These are phyloP conservation scores for Ramazzottius varieornatus DNA, from an alignment of 2,888 invertebrate species.

Conservation along the genomic window DNA sequence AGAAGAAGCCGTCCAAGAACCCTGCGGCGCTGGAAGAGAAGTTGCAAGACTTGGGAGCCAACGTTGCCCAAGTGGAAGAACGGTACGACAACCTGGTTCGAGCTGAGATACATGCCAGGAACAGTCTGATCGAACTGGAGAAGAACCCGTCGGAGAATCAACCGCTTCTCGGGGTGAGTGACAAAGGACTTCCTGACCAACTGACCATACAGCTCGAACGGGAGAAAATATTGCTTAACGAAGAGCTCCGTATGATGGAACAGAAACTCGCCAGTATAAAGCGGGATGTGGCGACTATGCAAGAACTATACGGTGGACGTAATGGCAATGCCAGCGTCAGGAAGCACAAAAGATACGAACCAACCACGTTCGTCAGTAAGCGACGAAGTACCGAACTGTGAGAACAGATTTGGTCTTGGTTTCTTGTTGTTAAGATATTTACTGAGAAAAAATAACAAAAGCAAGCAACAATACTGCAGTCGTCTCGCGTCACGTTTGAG, in stretches of 20 bases:
- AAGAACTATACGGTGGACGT: not conserved
- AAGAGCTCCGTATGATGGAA: not conserved
- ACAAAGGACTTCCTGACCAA: not conserved
- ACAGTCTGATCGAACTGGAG: not conserved
- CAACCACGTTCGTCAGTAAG: too few species aligned
- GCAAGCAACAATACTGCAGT: too few species aligned
- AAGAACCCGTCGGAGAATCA: not conserved
- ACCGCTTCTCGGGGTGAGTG: not conserved
- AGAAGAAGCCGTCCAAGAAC: not conserved
- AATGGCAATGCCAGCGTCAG: too few species aligned
- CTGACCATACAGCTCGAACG: not conserved
- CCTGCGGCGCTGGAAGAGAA: not conserved
- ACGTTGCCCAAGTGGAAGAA: not conserved
- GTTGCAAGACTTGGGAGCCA: not conserved
- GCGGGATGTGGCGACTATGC: not conserved
- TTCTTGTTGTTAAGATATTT: too few species aligned
- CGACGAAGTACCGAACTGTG: too few species aligned
- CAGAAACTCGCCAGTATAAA: not conserved
- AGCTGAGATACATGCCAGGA: not conserved
- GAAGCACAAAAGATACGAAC: too few species aligned
- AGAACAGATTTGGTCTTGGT: too few species aligned
- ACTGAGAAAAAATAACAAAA: too few species aligned
- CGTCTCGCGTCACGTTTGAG: too few species aligned
- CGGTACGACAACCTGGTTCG: not conserved
- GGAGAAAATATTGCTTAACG: not conserved